Evolutionary conservation across 23 tunicate species (phyloP).

Genomic region (Ascidia mentula): DNA sequence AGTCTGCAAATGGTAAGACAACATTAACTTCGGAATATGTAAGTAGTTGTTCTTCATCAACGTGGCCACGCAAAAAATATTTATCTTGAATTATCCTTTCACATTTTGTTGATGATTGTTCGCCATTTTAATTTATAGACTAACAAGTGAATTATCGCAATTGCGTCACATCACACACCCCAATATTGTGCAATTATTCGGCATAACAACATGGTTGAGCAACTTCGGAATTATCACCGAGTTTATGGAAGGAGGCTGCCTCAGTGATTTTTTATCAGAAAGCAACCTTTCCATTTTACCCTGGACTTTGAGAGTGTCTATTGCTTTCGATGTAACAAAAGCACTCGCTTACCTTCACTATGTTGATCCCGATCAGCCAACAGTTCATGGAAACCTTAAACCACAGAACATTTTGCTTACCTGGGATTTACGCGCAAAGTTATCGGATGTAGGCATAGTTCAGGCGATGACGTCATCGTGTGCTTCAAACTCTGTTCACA

Average conservation of each 20-base stretch:
- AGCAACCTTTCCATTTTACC: slow-evolving; percentile 23
- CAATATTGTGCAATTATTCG: slow-evolving; percentile 47
- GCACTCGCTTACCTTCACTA: not conserved
- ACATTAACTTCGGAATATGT: too few species aligned
- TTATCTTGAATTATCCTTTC: too few species aligned
- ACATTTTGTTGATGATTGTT: too few species aligned
- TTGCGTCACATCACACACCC: slow-evolving; percentile 32
- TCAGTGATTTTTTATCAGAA: slow-evolving; percentile 36
- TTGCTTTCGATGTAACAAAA: not conserved
- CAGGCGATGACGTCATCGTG: slow-evolving; percentile 44
- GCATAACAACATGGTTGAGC: slow-evolving; percentile 36
- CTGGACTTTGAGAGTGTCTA: slow-evolving; percentile 34
- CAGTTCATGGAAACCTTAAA: slow-evolving; percentile 53
- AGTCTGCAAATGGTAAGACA: too few species aligned
- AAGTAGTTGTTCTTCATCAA: too few species aligned
- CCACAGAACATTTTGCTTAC: slow-evolving; percentile 60
- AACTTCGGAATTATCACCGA: slow-evolving; percentile 59
- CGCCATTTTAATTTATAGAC: slow-evolving; percentile 13
- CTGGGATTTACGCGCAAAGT: slow-evolving; percentile 32
- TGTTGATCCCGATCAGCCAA: not conserved
- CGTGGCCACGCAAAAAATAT: too few species aligned
- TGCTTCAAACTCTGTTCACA: slow-evolving; percentile 32
- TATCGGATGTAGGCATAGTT: slow-evolving; percentile 49
- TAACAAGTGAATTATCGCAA: slow-evolving; percentile 13
- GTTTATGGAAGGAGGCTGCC: slow-evolving; percentile 44